Percentiles rank a stretch among this genome's conserved stretches.
Evolutionary conservation across 2,797 vertebrate genomes (phyloP).

Genomic region (Melanotaenia maccullochi): DNA sequence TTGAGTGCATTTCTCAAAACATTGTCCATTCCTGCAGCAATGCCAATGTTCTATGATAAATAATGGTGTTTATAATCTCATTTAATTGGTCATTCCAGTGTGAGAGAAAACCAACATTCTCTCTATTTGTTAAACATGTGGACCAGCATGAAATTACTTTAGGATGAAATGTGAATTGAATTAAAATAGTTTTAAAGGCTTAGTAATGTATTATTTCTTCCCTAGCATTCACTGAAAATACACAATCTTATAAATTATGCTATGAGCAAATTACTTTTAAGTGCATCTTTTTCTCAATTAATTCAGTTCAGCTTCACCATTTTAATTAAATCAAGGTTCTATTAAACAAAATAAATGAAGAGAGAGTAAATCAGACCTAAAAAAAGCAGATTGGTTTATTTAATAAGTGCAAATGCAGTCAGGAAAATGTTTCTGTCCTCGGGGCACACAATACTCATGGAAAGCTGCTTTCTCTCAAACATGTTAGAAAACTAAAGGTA

Average conservation of each 20-base stretch:
- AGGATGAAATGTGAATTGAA: background rate
- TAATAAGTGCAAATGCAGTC: slow-evolving; percentile 46
- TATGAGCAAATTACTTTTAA: slow-evolving; percentile 13
- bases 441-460: slow-evolving; percentile 14
- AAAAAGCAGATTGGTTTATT: slow-evolving; percentile 19
- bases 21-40: slow-evolving; percentile 6
- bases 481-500: slow-evolving; percentile 8
- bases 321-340: slow-evolving; percentile 46
- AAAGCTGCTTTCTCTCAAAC: slow-evolving; percentile 17
- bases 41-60: background rate
- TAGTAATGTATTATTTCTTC: slow-evolving; percentile 18
- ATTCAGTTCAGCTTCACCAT: slow-evolving; percentile 10
- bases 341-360: slow-evolving; percentile 45
- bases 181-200: background rate
- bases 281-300: slow-evolving; percentile 20
- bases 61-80: slow-evolving; percentile 5
- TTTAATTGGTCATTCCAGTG: background rate
- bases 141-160: slow-evolving; percentile 12
- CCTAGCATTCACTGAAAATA: slow-evolving; percentile 11
- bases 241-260: slow-evolving; percentile 10
- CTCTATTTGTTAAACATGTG: background rate
- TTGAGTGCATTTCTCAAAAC: background rate
- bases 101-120: slow-evolving; percentile 1
- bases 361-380: slow-evolving; percentile 27
- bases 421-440: slow-evolving; percentile 18